Evolutionary conservation across 2,113 vertebrate genomes (phyloP).

Genomic region (Paradoxurus hermaphroditus): DNA sequence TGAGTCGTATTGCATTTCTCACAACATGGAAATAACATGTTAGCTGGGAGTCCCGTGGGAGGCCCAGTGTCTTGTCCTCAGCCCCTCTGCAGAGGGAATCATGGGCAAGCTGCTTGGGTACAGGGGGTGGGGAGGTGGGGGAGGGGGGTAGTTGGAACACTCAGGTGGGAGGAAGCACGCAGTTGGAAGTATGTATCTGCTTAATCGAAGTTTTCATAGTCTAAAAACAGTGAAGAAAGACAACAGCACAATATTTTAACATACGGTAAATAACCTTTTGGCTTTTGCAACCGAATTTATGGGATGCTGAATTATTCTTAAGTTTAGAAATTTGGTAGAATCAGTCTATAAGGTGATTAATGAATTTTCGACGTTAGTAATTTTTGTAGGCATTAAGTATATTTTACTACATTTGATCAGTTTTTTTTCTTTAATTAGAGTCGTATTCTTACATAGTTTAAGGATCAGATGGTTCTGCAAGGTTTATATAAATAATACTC

Average conservation of each 20-base stretch:
- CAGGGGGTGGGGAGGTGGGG: background rate
- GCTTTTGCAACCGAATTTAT: conserved; percentile 21
- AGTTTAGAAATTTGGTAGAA: conserved; percentile 11
- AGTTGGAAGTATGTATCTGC: background rate
- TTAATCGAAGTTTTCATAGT: background rate
- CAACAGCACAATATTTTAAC: background rate
- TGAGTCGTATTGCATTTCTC: background rate
- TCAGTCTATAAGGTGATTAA: conserved; percentile 2
- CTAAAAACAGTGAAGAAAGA: background rate
- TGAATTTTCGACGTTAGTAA: conserved; percentile 1
- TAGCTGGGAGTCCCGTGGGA: background rate
- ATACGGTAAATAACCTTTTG: conserved; percentile 32
- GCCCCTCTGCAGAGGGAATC: background rate
- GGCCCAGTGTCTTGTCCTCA: background rate
- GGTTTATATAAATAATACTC: background rate
- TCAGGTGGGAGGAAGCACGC: background rate
- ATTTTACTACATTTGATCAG: background rate
- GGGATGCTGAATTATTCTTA: conserved; percentile 27
- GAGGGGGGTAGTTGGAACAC: background rate
- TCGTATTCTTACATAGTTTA: background rate
- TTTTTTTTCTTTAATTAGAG: conserved; percentile 10
- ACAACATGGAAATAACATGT: background rate
- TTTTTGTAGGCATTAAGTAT: background rate
- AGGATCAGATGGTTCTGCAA: background rate
- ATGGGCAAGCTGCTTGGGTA: background rate